These are phyloP conservation scores for Turritopsis rubra DNA, from an alignment of 30 jellyfish, hydroid and myxozoan genomes.

Conservation along the genomic window DNA sequence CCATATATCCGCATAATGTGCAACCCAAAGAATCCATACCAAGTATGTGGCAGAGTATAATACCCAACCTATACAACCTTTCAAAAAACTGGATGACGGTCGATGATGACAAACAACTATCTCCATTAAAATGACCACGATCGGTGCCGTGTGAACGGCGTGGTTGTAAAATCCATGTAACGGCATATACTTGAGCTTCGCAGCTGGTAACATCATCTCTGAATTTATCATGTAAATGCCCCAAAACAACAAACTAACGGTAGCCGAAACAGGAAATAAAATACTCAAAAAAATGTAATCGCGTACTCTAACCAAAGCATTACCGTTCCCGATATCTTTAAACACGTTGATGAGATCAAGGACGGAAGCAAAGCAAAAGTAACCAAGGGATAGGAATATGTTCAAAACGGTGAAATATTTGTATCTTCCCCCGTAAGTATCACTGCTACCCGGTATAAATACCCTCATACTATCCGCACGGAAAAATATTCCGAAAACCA, in stretches of 20 bases:
- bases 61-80: conserved; percentile 32
- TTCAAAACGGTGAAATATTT: conserved; percentile 51
- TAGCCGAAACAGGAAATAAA: conserved; percentile 36
- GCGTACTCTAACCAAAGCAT: conserved; percentile 9
- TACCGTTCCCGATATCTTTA: not conserved
- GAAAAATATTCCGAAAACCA: not conserved
- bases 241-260: conserved; percentile 45
- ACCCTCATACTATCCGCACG: not conserved
- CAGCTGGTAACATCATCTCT: conserved; percentile 55
- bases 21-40: conserved; percentile 69
- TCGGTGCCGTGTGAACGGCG: conserved; percentile 51
- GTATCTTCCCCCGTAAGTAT: conserved; percentile 63
- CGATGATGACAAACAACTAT: conserved; percentile 24
- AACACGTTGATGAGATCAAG: not conserved
- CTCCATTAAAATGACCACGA: conserved; percentile 25
- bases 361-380: conserved; percentile 36
- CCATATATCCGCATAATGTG: conserved; percentile 55
- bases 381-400: conserved; percentile 24
- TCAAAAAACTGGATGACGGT: conserved; percentile 10
- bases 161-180: conserved; percentile 61
- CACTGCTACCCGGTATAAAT: conserved; percentile 41
- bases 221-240: conserved; percentile 50
- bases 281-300: conserved; percentile 43
- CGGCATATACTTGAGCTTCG: conserved; percentile 43
- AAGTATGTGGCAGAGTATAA: conserved; percentile 37